These are phyloP conservation scores for Calidris pygmaea DNA, from an alignment of 2,113 vertebrate genomes.

Conservation along the genomic window DNA sequence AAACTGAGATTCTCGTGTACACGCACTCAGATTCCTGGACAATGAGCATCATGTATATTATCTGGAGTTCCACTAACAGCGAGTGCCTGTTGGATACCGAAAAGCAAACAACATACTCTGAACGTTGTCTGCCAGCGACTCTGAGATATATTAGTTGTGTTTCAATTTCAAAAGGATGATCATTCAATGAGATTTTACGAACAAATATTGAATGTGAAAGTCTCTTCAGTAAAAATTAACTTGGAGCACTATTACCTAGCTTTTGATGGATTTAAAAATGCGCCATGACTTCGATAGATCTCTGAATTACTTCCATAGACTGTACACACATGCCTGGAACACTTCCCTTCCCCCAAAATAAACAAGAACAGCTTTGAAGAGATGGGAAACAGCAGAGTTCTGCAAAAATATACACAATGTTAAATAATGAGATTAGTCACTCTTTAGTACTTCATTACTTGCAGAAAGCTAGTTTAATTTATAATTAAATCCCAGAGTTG, in stretches of 20 bases:
- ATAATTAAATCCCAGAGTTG: neutral
- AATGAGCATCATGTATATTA: neutral
- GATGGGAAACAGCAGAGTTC: neutral
- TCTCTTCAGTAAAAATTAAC: neutral
- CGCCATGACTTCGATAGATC: neutral
- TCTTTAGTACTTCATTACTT: neutral
- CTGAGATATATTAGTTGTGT: neutral
- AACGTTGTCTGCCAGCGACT: neutral
- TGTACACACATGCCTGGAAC: neutral
- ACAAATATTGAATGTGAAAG: neutral
- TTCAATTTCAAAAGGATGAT: neutral
- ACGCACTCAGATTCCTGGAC: neutral
- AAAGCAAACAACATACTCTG: neutral
- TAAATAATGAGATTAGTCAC: neutral
- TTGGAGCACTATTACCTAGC: neutral
- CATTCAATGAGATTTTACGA: neutral
- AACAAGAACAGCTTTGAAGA: neutral
- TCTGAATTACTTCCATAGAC: neutral
- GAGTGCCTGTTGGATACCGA: neutral
- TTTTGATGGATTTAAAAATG: neutral
- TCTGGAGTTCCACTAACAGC: neutral
- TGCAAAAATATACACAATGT: neutral
- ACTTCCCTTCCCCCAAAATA: neutral
- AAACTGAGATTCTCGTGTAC: neutral
- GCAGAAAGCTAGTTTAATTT: conserved; percentile 11